A percentile compares a stretch with the other conserved stretches of the same genome.
phyloP scores from a whole-genome alignment of 2,113 vertebrate genomes.

The Ptilorrhoa leucosticta region DNA sequence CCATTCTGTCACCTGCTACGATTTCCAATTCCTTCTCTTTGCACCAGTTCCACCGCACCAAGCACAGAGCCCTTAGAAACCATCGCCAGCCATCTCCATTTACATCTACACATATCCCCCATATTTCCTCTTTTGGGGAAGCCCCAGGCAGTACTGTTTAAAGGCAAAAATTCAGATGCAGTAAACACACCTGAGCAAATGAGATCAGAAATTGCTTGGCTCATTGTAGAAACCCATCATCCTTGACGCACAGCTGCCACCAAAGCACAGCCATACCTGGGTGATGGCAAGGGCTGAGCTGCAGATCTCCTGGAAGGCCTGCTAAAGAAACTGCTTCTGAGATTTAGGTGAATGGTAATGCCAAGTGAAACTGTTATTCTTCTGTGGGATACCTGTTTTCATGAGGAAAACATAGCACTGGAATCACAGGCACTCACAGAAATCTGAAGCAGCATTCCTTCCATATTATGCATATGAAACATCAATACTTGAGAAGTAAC shows the following conservation, averaged over 20 bases:
- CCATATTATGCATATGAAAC: not conserved
- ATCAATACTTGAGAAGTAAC: not conserved
- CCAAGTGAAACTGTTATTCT: not conserved
- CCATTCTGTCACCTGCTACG: not conserved
- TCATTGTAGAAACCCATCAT: not conserved
- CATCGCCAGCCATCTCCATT: not conserved
- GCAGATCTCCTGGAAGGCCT: not conserved
- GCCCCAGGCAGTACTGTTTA: not conserved
- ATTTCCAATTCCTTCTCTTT: not conserved
- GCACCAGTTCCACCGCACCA: not conserved
- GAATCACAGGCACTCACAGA: not conserved
- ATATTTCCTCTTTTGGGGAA: not conserved
- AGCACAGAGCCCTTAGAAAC: not conserved
- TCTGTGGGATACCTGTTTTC: not conserved
- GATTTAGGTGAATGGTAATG: not conserved
- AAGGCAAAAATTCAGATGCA: not conserved
- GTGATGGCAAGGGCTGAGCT: not conserved
- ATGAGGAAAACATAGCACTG: not conserved
- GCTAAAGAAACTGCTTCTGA: not conserved
- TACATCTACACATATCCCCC: not conserved
- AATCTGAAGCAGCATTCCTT: not conserved
- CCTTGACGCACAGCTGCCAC: not conserved
- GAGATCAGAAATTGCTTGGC: not conserved
- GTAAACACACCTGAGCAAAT: not conserved
- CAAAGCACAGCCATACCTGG: not conserved